Evolutionary conservation across 2,888 invertebrate species (phyloP).

Genomic region (Anticlea derivata): DNA sequence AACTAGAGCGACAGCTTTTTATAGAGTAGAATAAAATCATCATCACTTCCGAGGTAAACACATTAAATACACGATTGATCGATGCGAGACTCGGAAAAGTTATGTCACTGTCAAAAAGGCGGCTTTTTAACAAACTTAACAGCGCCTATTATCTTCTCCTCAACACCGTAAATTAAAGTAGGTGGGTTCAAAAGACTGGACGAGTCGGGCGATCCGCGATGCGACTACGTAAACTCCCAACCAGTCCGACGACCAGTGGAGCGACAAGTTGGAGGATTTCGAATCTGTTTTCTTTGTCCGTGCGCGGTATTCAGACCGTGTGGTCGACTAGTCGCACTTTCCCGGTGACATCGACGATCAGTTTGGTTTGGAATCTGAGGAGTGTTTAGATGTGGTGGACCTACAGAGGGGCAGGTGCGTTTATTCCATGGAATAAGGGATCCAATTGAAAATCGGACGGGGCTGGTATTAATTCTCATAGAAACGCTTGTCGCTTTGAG

Average conservation of each 20-base stretch:
- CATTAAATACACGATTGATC: constrained; percentile 15
- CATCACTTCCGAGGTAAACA: constrained; percentile 2
- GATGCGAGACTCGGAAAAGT: constrained; percentile 20
- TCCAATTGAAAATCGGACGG: constrained; percentile 58
- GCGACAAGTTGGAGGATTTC: constrained; percentile 36
- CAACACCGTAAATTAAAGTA: constrained; percentile 78
- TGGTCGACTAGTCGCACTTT: constrained; percentile 46
- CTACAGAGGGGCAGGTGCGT: constrained; percentile 58
- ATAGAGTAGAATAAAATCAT: constrained; percentile 1
- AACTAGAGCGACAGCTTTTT: constrained; percentile 7
- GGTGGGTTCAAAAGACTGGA: constrained; percentile 57
- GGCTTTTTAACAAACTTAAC: constrained; percentile 70
- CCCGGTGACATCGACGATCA: constrained; percentile 46
- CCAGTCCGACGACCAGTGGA: constrained; percentile 43
- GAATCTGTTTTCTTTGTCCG: constrained; percentile 79
- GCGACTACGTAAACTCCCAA: constrained; percentile 31
- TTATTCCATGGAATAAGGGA: constrained; percentile 53
- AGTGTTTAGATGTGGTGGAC: constrained; percentile 40
- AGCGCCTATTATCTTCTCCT: constrained; percentile 74
- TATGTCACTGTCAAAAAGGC: constrained; percentile 49
- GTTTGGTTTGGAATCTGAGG: constrained; percentile 20
- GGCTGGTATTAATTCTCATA: constrained; percentile 52
- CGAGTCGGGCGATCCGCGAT: constrained; percentile 49
- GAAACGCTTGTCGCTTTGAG: constrained; percentile 25
- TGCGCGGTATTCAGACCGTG: constrained; percentile 50